phyloP scores from a whole-genome alignment of 2,888 invertebrate species.

The Drosophila siamana region DNA sequence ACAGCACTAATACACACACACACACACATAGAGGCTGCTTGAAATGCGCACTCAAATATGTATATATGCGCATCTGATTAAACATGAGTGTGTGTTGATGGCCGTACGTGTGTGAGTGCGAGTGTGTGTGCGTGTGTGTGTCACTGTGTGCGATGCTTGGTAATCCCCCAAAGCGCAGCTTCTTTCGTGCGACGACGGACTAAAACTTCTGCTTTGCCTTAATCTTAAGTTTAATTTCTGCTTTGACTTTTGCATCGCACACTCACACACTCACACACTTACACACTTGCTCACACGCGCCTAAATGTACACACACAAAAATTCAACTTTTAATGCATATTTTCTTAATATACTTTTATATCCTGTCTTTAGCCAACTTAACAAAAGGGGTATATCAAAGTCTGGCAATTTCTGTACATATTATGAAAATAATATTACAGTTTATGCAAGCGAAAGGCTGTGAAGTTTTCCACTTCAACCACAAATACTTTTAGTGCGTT shows the following conservation, averaged over 20 bases:
- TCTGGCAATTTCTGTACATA: not conserved
- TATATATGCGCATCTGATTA: slow-evolving; percentile 79
- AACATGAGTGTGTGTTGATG: slow-evolving; percentile 63
- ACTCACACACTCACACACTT: slow-evolving; percentile 15
- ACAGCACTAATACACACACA: slow-evolving; percentile 21
- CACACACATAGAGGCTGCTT: slow-evolving; percentile 13
- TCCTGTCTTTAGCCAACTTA: not conserved
- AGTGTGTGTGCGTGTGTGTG: slow-evolving; percentile 24
- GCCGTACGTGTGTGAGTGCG: slow-evolving; percentile 20
- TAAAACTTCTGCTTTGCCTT: slow-evolving; percentile 62
- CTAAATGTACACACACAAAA: slow-evolving; percentile 8
- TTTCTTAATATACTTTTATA: slow-evolving; percentile 43
- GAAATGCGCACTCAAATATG: slow-evolving; percentile 71
- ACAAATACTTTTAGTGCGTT: not conserved
- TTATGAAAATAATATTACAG: too few relatives aligned
- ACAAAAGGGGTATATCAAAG: slow-evolving; percentile 13
- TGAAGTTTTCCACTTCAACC: too few relatives aligned
- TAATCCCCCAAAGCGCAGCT: slow-evolving; percentile 62
- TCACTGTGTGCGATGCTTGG: slow-evolving; percentile 39
- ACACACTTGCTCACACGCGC: not conserved
- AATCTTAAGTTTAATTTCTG: slow-evolving; percentile 75
- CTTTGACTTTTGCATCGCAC: slow-evolving; percentile 67
- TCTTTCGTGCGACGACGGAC: slow-evolving; percentile 34
- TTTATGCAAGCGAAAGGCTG: too few relatives aligned
- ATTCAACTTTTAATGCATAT: slow-evolving; percentile 61